Base-by-base conservation (phyloP, 1,140 invertebrate species). In the Chionoecetes opilio region DNA sequence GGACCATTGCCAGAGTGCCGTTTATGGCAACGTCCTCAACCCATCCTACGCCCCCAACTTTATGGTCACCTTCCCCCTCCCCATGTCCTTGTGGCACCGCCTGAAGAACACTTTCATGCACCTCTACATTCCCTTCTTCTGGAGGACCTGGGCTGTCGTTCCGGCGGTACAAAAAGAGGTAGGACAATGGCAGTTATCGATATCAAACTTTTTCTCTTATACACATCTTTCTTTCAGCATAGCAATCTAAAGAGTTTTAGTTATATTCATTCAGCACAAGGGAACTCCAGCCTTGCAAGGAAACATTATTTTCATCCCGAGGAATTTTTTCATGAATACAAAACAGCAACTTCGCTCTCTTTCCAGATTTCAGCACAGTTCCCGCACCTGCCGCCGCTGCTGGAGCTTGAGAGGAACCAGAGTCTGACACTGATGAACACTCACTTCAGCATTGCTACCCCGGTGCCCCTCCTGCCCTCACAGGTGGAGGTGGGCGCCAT, bases 401-500 rank as follows among this genome's bases (percentile, higher is more conserved):
- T 90, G 88, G 88, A 90, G 32, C 82, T 92, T 3, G 91, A 84
- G 21, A 92, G 91, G 91, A 92, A 92, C 91, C 35, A 84, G 32
- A 85, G 82, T 35, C 82, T 92, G 31, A 37, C 91, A 0, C 82
- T 92, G 3, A 21, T 92, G 26, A 92, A 92, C 37, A 84, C 91
- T 31, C 75, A 92, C 91, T 84, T 92, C 34, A 38, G 38, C n/a
- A 46, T 41, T n/a, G 8, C 9, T 14, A 46, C 53, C 0, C 38
- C 88, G 6, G 17, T 53, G n/a, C 91, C 91, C 3, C 91, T 92
- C 75, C 91, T 92, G 17, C 91, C 91, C 63, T 92, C 91, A 9
- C 91, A 92, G 35, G 82, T 92, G 21, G 75, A 92, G 35, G 91
- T 92, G 75, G 91, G 91, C 0, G 35, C 75, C 75, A 37, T 92